Evolutionary conservation across 2,888 invertebrate species (phyloP).

Genomic region (Andrena trimmerana): DNA sequence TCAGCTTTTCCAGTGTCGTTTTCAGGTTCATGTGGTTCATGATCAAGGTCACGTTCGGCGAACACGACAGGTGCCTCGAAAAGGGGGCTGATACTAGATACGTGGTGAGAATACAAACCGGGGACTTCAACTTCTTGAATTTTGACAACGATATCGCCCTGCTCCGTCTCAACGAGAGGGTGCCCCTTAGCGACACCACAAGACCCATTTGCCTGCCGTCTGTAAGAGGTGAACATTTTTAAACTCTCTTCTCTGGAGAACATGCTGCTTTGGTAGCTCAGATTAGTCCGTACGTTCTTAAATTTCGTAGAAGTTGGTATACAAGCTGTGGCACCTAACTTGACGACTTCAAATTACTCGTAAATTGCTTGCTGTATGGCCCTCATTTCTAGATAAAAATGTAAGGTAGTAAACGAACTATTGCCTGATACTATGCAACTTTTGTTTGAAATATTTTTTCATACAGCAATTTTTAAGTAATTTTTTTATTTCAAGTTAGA

Average conservation of each 20-base stretch:
- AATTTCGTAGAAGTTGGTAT: too few species aligned
- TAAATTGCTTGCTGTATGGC: too few species aligned
- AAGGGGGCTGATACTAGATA: slow-evolving; percentile 90
- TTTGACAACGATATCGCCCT: slow-evolving; percentile 96
- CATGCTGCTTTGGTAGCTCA: too few species aligned
- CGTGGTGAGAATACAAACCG: slow-evolving; percentile 91
- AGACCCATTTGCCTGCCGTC: slow-evolving; percentile 94
- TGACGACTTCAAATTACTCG: too few species aligned
- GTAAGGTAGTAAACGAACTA: too few species aligned
- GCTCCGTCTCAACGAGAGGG: slow-evolving; percentile 92
- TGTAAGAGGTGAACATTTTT: slow-evolving; percentile 86
- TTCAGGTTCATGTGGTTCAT: slow-evolving; percentile 96
- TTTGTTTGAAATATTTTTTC: too few species aligned
- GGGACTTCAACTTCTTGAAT: slow-evolving; percentile 93
- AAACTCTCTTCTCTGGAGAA: neutral
- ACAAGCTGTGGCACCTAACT: too few species aligned
- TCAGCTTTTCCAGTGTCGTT: slow-evolving; percentile 78
- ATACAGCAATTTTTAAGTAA: too few species aligned
- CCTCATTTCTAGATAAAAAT: too few species aligned
- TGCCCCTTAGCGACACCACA: slow-evolving; percentile 92
- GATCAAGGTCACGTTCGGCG: slow-evolving; percentile 95
- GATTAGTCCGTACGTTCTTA: too few species aligned
- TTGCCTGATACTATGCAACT: too few species aligned
- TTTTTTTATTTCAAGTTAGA: too few species aligned
- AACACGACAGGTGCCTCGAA: slow-evolving; percentile 93